Percentiles rank a stretch among this genome's conserved stretches.
phyloP scores from a whole-genome alignment of 1,140 invertebrate genomes.

The Micrasema longulum region DNA sequence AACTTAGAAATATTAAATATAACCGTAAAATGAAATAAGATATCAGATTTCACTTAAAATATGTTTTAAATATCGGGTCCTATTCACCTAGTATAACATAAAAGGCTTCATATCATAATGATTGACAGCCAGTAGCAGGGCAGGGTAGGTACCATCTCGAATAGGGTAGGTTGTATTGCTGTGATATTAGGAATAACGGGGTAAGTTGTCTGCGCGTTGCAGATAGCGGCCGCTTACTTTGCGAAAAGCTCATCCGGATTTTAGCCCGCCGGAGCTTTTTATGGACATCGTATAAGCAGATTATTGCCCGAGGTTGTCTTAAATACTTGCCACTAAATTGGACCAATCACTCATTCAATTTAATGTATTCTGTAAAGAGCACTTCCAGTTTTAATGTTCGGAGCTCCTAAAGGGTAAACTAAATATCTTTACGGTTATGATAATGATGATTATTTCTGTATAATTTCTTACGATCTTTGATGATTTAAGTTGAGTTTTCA shows the following conservation, averaged over 20 bases:
- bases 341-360: conserved; percentile 42
- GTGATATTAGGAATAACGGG: conserved; percentile 23
- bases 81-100: background rate
- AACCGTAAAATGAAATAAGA: no score
- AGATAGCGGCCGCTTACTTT: conserved; percentile 33
- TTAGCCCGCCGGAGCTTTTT: conserved; percentile 37
- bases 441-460: no score
- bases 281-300: conserved; percentile 46
- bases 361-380: conserved; percentile 20
- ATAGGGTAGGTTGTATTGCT: background rate
- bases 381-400: conserved; percentile 3
- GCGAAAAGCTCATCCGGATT: conserved; percentile 37
- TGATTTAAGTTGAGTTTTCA: no score
- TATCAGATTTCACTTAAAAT: no score
- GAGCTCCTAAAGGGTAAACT: no score
- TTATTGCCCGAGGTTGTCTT: conserved; percentile 41
- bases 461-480: no score
- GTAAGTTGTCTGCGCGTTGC: conserved; percentile 19
- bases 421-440: no score
- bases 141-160: background rate
- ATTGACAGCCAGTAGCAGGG: conserved; percentile 12
- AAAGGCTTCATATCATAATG: background rate
- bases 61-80: no score
- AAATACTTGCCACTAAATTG: conserved; percentile 35
- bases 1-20: no score